phyloP scores from a whole-genome alignment of 2,888 invertebrate species.

The Sminthurinus aureus region DNA sequence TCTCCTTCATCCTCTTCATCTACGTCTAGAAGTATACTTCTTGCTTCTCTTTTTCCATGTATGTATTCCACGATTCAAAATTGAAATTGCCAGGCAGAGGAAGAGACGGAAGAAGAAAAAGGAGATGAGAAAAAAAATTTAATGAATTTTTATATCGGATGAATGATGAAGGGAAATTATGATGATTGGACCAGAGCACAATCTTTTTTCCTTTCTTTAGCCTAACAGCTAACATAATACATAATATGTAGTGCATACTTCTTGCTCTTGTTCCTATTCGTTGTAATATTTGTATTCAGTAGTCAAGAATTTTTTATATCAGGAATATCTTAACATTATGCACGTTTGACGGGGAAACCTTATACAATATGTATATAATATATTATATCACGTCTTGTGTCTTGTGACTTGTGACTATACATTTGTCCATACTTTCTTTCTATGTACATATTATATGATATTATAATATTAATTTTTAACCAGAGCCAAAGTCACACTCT shows the following conservation, averaged over 20 bases:
- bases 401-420: no score
- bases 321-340: no score
- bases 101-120: slow-evolving; percentile 30
- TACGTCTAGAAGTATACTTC: no score
- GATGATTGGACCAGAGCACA: slow-evolving; percentile 45
- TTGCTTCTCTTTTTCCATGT: slow-evolving; percentile 14
- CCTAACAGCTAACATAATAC: not conserved
- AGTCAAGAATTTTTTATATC: no score
- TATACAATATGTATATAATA: no score
- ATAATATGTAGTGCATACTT: not conserved
- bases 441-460: no score
- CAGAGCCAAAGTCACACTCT: no score
- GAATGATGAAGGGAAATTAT: slow-evolving; percentile 51
- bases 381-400: no score
- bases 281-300: not conserved
- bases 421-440: no score
- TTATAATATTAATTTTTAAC: no score
- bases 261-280: not conserved
- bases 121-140: slow-evolving; percentile 43
- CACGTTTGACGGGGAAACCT: no score
- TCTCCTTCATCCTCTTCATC: no score
- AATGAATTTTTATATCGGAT: slow-evolving; percentile 55
- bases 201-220: slow-evolving; percentile 27
- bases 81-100: slow-evolving; percentile 43
- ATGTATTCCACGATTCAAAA: slow-evolving; percentile 35